Evolutionary conservation across 92 coral and sea anemone genomes (phyloP).

Genomic region (Scolanthus callimorphus): DNA sequence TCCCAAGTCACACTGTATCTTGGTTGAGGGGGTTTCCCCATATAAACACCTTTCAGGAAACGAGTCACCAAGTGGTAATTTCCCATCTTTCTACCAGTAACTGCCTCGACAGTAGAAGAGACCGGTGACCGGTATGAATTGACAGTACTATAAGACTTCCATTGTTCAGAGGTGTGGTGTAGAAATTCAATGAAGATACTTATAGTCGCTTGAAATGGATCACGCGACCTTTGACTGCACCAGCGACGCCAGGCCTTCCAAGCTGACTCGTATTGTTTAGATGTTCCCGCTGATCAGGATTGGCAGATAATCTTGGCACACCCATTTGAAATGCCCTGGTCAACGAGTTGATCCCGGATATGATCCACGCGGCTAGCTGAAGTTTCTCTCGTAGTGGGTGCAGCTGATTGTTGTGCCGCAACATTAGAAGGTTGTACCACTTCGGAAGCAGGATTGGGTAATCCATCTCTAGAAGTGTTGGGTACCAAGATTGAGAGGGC

Average conservation of each 20-base stretch:
- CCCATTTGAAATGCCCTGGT: conserved; percentile 31
- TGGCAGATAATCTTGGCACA: conserved; percentile 22
- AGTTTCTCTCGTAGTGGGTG: conserved; percentile 31
- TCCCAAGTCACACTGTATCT: conserved; percentile 35
- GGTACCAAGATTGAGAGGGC: conserved; percentile 35
- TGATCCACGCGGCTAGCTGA: conserved; percentile 37
- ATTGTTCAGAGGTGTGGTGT: conserved; percentile 4
- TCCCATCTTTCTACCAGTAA: conserved; percentile 11
- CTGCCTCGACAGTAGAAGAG: conserved; percentile 3
- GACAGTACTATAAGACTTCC: conserved; percentile 33
- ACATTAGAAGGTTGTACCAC: conserved; percentile 16
- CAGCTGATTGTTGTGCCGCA: conserved; percentile 18
- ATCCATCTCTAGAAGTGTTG: conserved; percentile 8
- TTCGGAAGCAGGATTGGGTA: conserved; percentile 18
- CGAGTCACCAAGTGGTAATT: conserved; percentile 22
- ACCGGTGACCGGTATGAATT: conserved; percentile 43
- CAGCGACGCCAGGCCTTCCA: conserved; percentile 56
- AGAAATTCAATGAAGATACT: conserved; percentile 9
- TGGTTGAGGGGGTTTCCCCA: conserved; percentile 25
- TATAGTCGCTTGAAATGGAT: conserved; percentile 38
- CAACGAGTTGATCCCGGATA: conserved; percentile 25
- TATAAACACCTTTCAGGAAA: conserved; percentile 31
- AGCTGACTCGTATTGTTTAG: conserved; percentile 24
- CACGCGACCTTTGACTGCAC: conserved; percentile 26
- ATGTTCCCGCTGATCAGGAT: conserved; percentile 41